Conservation (phyloP, 2,113 vertebrate genomes). For the Nyctibius bracteatus region DNA sequence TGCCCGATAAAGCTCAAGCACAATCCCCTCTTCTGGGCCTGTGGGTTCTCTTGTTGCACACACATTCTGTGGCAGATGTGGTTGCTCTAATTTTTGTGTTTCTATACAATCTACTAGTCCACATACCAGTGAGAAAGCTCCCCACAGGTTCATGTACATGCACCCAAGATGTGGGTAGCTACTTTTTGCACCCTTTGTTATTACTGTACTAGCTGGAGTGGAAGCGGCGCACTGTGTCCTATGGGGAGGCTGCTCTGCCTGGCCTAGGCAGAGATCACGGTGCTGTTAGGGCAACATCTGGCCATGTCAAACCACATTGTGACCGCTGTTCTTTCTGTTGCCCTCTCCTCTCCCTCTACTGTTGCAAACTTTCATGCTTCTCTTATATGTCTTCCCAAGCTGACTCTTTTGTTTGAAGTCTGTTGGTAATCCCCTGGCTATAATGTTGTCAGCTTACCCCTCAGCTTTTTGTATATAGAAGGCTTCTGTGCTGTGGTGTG, state of each 20-base stretch:
- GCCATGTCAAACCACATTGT: not conserved
- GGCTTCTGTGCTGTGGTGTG: not conserved
- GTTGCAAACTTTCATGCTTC: not conserved
- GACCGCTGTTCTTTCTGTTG: not conserved
- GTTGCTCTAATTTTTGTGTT: not conserved
- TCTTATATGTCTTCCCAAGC: not conserved
- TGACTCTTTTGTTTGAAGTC: not conserved
- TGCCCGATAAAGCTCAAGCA: too few species aligned
- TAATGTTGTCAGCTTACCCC: not conserved
- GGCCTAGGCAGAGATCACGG: not conserved
- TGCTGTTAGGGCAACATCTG: not conserved
- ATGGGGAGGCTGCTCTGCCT: not conserved
- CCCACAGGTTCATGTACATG: not conserved
- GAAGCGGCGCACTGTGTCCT: not conserved
- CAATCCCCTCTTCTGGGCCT: fast-evolving
- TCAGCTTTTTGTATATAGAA: not conserved
- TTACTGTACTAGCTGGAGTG: not conserved
- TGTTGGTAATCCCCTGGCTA: not conserved
- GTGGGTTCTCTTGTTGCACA: not conserved
- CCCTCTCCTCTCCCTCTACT: fast-evolving
- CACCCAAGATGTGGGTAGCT: not conserved
- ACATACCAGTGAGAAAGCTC: not conserved
- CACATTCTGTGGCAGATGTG: not conserved
- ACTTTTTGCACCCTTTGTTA: not conserved
- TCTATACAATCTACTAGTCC: not conserved